phyloP scores from a whole-genome alignment of 2,113 vertebrate genomes.

The Prolemur simus region DNA sequence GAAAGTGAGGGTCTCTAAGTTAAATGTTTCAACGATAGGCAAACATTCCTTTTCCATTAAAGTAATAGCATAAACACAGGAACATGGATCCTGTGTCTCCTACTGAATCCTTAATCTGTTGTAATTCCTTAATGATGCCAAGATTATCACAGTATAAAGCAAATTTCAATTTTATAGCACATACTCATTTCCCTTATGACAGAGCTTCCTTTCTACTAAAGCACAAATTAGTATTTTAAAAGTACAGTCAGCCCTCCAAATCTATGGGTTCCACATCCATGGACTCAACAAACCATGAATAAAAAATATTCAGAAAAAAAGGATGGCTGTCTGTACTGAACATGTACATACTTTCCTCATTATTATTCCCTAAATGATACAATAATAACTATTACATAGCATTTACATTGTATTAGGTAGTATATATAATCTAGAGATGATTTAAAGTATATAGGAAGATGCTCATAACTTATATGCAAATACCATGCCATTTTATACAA shows the following conservation, averaged over 20 bases:
- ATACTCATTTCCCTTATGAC: background rate
- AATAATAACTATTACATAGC: background rate
- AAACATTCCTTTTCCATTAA: background rate
- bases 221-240: background rate
- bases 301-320: background rate
- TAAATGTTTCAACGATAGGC: background rate
- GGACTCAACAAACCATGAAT: background rate
- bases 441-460: background rate
- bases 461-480: background rate
- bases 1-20: background rate
- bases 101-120: background rate
- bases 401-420: background rate
- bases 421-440: background rate
- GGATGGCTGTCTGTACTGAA: background rate
- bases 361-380: background rate
- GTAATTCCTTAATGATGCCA: conserved; percentile 20
- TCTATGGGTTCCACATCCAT: background rate
- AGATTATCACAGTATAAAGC: background rate
- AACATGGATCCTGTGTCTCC: background rate
- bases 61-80: background rate
- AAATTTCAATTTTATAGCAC: background rate
- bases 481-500: background rate
- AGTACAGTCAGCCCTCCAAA: background rate
- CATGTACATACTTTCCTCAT: background rate
- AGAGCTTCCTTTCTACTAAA: background rate